Base-by-base conservation (phyloP, 2,797 vertebrate species). In the Lepilemur septentrionalis region DNA sequence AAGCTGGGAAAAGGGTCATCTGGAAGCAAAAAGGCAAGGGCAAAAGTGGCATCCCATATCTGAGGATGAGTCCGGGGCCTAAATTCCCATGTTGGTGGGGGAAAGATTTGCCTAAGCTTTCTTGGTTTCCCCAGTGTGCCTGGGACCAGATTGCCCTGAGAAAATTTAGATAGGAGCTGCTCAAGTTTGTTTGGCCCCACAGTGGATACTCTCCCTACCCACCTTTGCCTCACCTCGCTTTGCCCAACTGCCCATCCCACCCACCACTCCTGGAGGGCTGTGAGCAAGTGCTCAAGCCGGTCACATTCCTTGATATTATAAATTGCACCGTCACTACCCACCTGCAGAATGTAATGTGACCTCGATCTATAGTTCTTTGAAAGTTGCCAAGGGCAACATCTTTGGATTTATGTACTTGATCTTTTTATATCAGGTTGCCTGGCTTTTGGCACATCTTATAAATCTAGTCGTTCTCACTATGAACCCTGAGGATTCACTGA, bases 391-490 rank as follows among this genome's bases (percentile, higher is more conserved):
- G 35, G 28, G 7, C 43, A 85, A 57, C 22, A 65, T 91, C 52
- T 94, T 78, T 92, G 67, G 52, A 67, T 35, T 91, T 84, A 76
- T 30, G 17, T 35, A 35, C 7, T 89, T 81, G 43, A 28, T 84
- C 41, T 96, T 95, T 90, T 79, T 55, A 38, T 4, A 75, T 32
- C 17, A 25, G 59, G 30, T n/a, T 81, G 55, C 30, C 35, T 75
- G 46, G 23, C 28, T 94, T 46, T 85, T 63, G 57, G 69, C 59
- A 63, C 32, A 43, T n/a, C 13, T n/a, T 67, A 35, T 63, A 78
- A 73, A 93, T 59, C 69, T 94, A 59, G 61, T 93, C 17, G 65
- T 92, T 93, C 48, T 95, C 73, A 38, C n/a, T 84, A 28, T 20
- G 4, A n/a, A 38, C 55, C 65, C 63, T 72, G 18, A 41, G 35